phyloP scores from a whole-genome alignment of 2,888 invertebrate species.

The Didymodactylos carnosus region DNA sequence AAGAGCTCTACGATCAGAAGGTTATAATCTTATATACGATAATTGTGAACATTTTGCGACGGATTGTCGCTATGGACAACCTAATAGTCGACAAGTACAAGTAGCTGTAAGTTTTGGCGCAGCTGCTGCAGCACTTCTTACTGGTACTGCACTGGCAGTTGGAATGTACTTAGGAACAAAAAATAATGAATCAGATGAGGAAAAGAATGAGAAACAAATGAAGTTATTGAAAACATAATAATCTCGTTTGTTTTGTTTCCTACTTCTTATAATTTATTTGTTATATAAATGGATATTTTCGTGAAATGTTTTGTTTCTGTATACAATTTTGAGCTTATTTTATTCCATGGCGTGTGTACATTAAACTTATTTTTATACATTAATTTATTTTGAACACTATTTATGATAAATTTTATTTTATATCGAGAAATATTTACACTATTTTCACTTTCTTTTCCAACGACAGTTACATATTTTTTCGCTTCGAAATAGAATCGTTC shows the following conservation, averaged over 20 bases:
- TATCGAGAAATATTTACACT: too few species aligned
- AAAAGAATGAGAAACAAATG: neutral
- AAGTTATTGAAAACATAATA: neutral
- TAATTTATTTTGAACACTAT: too few species aligned
- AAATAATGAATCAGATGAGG: too few species aligned
- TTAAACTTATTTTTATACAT: too few species aligned
- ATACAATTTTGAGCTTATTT: too few species aligned
- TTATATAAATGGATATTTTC: neutral
- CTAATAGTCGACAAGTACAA: neutral
- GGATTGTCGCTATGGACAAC: constrained; percentile 27
- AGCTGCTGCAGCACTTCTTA: neutral
- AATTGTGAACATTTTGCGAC: constrained; percentile 34
- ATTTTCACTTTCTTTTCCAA: too few species aligned
- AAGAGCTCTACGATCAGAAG: constrained; percentile 23
- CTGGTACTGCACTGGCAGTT: neutral
- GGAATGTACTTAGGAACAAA: too few species aligned
- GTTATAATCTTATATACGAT: constrained; percentile 27
- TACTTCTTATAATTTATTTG: neutral
- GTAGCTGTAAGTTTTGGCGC: neutral
- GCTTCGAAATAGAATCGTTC: too few species aligned
- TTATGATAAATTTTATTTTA: too few species aligned
- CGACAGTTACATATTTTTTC: too few species aligned
- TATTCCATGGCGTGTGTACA: too few species aligned
- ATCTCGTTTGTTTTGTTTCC: neutral
- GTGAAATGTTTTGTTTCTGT: neutral